These are phyloP conservation scores for Calameuta filiformis DNA, from an alignment of 2,888 invertebrate genomes.

Conservation along the genomic window DNA sequence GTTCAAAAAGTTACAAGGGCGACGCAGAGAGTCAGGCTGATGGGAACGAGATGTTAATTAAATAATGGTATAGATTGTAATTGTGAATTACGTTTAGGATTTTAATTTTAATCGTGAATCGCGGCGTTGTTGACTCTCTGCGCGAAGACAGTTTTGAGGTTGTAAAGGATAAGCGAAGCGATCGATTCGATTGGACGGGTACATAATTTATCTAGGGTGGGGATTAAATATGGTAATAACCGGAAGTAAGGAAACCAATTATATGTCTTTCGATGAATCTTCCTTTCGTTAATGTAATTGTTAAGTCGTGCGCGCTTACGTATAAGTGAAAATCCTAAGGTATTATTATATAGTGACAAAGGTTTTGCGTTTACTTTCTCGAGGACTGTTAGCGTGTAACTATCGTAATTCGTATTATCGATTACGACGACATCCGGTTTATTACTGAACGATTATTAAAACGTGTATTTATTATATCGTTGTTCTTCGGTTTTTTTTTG, in stretches of 20 bases:
- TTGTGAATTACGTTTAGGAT: no score
- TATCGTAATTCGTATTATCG: no score
- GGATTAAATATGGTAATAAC: slow-evolving; percentile 1
- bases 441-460: no score
- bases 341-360: no score
- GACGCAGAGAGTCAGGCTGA: neutral
- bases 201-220: neutral
- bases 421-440: no score
- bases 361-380: no score
- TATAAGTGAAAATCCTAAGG: no score
- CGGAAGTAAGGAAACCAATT: neutral
- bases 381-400: no score
- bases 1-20: neutral
- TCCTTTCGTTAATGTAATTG: slow-evolving; percentile 41
- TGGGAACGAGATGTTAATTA: slow-evolving; percentile 17
- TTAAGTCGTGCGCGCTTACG: slow-evolving; percentile 22
- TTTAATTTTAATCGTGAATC: no score
- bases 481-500: slow-evolving; percentile 57
- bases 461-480: slow-evolving; percentile 60
- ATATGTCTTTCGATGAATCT: slow-evolving; percentile 26
- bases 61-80: slow-evolving; percentile 28
- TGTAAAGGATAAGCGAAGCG: no score
- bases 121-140: no score
- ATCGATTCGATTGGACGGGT: neutral
- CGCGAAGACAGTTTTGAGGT: no score